Evolutionary conservation across 1,140 invertebrate species (phyloP), one percentile per base, ranked within the genome.

Genomic region (Bombus confusus): DNA sequence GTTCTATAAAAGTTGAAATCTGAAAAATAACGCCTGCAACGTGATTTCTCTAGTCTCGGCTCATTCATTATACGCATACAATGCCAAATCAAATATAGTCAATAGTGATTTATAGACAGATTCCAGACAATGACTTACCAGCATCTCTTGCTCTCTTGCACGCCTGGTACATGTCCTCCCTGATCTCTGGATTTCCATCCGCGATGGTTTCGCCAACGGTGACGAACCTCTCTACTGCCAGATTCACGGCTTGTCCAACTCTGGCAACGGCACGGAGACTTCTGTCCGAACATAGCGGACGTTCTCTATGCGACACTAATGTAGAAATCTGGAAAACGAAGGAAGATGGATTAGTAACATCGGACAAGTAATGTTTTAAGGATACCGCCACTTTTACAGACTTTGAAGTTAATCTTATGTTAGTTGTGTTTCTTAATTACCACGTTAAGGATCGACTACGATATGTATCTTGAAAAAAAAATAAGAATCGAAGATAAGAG

Each of bases 121-220:
- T 62, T 5, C 10, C 28, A 13, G 59, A 12, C 10, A 12, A 4
- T n/a, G 28, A 91, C 91, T 93, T 95, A 99, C 99, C 99, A 92
- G 99, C 98, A 91, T 98, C 97, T 90, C 99, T 96, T 13, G 99
- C 99, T 93, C 99, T 99, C 93, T 98, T 98, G 95, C 99, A 99
- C 13, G 99, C 99, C 90, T 99, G 98, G 93, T 98, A 99, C 99
- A 99, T 99, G 92, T 99, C 99, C 91, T 97, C 97, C 89, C 98
- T 98, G 88, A 99, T 99, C 95, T 99, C 99, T 25, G 97, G 97
- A 96, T 99, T 99, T 96, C 99, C 99, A 95, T 99, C 98, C 43
- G 98, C 99, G 93, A 99, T 99, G 86, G 98, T 98, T 95, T 99
- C 99, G 52, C 99, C 99, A 80, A 99, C 99, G 6, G 98, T 98